These are phyloP conservation scores for Mongoloraphidia duomilia DNA, from an alignment of 2,888 invertebrate genomes.

Conservation along the genomic window DNA sequence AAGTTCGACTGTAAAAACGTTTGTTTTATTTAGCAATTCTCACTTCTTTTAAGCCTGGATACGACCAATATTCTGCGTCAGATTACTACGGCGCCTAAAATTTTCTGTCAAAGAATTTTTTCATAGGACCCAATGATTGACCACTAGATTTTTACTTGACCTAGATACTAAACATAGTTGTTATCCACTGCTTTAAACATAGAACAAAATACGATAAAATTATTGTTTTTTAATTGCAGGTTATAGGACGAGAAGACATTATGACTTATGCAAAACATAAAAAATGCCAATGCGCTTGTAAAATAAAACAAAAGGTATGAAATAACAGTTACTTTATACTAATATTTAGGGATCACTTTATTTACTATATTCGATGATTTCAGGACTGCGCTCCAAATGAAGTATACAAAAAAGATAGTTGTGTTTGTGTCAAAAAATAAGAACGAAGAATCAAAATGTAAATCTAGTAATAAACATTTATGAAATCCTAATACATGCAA, in stretches of 20 bases:
- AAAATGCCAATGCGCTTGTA: constrained; percentile 46
- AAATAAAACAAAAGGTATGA: constrained; percentile 36
- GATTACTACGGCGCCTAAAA: no score
- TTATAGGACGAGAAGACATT: no score
- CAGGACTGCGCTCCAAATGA: constrained; percentile 46
- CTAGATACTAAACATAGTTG: no score
- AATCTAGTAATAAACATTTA: background rate
- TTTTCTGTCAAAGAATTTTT: no score
- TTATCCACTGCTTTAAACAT: no score
- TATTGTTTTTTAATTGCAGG: background rate
- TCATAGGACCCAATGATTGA: no score
- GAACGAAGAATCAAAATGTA: background rate
- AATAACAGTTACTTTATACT: background rate
- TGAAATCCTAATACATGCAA: background rate
- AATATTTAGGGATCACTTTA: background rate
- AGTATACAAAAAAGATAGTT: constrained; percentile 27
- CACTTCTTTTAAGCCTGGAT: no score
- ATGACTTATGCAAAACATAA: constrained; percentile 31
- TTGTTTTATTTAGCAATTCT: no score
- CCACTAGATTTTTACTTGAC: no score
- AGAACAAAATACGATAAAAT: background rate
- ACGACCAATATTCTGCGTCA: no score
- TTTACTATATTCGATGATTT: constrained; percentile 12
- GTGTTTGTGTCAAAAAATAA: background rate
- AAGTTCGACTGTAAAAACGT: no score